Percentiles rank a stretch among this genome's conserved stretches.
Conservation (phyloP, 1,140 invertebrate species). For the Hypothenemus hampei region DNA sequence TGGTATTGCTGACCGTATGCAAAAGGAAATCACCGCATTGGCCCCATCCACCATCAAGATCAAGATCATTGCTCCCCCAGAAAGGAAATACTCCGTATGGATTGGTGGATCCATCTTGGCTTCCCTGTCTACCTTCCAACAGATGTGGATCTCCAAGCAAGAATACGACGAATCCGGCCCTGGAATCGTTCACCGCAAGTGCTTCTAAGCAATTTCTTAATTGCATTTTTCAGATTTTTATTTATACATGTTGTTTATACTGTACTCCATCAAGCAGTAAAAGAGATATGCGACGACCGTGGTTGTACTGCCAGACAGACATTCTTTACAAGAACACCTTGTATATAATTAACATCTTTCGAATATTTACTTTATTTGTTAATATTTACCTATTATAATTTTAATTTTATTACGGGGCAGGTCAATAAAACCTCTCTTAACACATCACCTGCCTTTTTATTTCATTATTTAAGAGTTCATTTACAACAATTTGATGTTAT, state of each 20-base stretch:
- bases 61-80: slow-evolving; percentile 89
- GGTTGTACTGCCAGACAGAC: slow-evolving; percentile 42
- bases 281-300: slow-evolving; percentile 35
- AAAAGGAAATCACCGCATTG: slow-evolving; percentile 80
- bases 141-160: slow-evolving; percentile 94
- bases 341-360: slow-evolving; percentile 34
- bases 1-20: slow-evolving; percentile 70
- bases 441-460: slow-evolving; percentile 34
- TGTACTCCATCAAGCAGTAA: slow-evolving; percentile 33
- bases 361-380: slow-evolving; percentile 38
- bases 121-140: slow-evolving; percentile 85
- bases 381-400: slow-evolving; percentile 35
- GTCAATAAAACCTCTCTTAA: slow-evolving; percentile 37
- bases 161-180: slow-evolving; percentile 93
- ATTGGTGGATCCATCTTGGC: slow-evolving; percentile 82
- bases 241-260: slow-evolving; percentile 33
- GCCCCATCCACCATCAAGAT: slow-evolving; percentile 89
- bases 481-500: slow-evolving; percentile 26
- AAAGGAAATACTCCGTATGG: slow-evolving; percentile 89
- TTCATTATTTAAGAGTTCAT: slow-evolving; percentile 22
- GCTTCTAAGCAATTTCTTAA: slow-evolving; percentile 68
- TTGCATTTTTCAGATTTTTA: slow-evolving; percentile 33
- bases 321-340: slow-evolving; percentile 33
- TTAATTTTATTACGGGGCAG: slow-evolving; percentile 35
- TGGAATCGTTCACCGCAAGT: slow-evolving; percentile 91